These are phyloP conservation scores for Ellobium chinense DNA, from an alignment of 2,888 invertebrate species.

Conservation along the genomic window DNA sequence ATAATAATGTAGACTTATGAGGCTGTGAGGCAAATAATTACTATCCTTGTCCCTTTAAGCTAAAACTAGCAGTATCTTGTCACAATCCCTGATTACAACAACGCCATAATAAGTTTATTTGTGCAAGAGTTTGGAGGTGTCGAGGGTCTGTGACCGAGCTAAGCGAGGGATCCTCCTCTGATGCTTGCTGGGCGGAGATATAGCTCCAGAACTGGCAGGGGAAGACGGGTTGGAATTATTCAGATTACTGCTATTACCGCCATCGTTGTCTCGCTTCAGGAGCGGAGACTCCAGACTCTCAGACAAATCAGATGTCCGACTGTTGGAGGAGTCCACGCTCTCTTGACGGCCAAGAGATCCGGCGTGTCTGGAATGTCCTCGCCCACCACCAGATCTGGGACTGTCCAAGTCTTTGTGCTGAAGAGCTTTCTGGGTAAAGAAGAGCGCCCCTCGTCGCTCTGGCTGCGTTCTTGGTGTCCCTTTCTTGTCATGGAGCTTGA, in stretches of 20 bases:
- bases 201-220: neutral
- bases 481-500: conserved; percentile 10
- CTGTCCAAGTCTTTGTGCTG: conserved; percentile 24
- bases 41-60: too few relatives aligned
- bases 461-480: neutral
- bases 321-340: conserved; percentile 29
- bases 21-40: too few relatives aligned
- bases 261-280: neutral
- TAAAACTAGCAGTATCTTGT: too few relatives aligned
- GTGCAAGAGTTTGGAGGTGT: conserved; percentile 24
- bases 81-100: too few relatives aligned
- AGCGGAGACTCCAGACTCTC: conserved; percentile 10
- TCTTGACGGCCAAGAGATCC: conserved; percentile 11
- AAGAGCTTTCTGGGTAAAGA: conserved; percentile 36
- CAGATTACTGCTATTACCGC: neutral
- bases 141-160: conserved; percentile 26
- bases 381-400: neutral
- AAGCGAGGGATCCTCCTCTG: conserved; percentile 13
- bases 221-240: neutral
- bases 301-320: conserved; percentile 13
- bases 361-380: neutral
- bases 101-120: too few relatives aligned
- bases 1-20: too few relatives aligned
- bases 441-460: conserved; percentile 38
- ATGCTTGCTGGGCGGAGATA: conserved; percentile 17